Evolutionary conservation across 2,113 vertebrate genomes (phyloP), one percentile per base, ranked within the genome.

Genomic region (Oreotrochilus melanogaster): DNA sequence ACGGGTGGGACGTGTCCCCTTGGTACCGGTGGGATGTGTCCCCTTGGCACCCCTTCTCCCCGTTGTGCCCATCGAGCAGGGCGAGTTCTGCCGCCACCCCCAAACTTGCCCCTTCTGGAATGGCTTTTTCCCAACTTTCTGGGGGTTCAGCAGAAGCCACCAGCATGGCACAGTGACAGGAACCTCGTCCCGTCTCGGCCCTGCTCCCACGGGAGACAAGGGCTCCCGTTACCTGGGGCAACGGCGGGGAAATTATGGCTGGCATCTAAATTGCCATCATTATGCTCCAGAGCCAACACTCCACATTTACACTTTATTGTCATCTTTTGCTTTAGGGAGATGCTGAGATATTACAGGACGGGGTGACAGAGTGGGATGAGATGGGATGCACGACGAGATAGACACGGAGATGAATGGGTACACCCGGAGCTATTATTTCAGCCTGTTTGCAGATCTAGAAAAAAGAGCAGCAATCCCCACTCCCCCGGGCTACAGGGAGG

Each of bases 251-350:
- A 96, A 95, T 96, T 62, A 92, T 6, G 80, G 95, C 93, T 94
- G 93, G 89, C 93, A 89, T 94, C 94, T 92, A 95, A 95, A 96
- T 95, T 89, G 96, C 94, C 94, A 76, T 95, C 94, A 95, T 96
- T 97, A 97, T 25, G 74, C 78, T 96, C 96, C 95, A 61, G 96
- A 96, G 95, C 93, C 91, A 97, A 95, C 91, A 67, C 89, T 96
- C 94, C 86, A 92, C 92, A 93, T 88, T 95, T 88, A 91, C 53
- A 85, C 91, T 97, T 94, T 87, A 95, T 95, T 95, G 95, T 95
- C 91, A 78, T 91, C 91, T 91, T 81, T 89, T 2, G 93, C 93
- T 97, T 95, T 92, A 92, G 95, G 96, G 94, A 96, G 89, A 96
- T 58, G 87, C 86, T 19, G 89, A 78, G 92, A 95, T 95, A 96